Conservation (phyloP, 2,113 vertebrate genomes). For the Corythaixoides concolor region DNA sequence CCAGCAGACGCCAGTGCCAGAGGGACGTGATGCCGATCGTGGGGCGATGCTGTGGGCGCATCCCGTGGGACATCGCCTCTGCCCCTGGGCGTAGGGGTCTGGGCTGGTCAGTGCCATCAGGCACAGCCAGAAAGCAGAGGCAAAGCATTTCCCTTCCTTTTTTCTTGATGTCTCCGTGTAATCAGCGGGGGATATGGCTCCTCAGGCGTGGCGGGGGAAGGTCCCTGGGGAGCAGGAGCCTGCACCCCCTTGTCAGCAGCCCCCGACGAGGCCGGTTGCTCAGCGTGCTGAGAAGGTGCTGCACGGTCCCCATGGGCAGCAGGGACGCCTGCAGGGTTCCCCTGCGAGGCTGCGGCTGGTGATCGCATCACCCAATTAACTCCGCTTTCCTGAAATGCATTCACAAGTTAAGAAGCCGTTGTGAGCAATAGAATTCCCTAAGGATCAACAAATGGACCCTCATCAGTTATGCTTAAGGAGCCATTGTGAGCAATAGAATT, state of each 20-base stretch:
- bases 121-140: too few relatives aligned
- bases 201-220: rapidly evolving
- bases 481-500: not conserved
- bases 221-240: not conserved
- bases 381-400: not conserved
- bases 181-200: rapidly evolving
- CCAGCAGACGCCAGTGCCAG: rapidly evolving
- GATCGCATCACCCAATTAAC: not conserved
- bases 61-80: too few relatives aligned
- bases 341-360: rapidly evolving
- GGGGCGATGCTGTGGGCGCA: not conserved
- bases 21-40: rapidly evolving
- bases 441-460: not conserved
- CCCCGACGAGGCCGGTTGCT: rapidly evolving
- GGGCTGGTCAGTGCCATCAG: too few relatives aligned
- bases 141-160: not conserved
- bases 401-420: not conserved
- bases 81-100: not conserved
- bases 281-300: not conserved
- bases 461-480: rapidly evolving
- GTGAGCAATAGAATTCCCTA: not conserved
- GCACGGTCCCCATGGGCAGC: rapidly evolving
- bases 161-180: rapidly evolving
- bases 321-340: too few relatives aligned
- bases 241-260: not conserved